phyloP scores from a whole-genome alignment of 2,888 invertebrate species.

The Girardia tigrina region DNA sequence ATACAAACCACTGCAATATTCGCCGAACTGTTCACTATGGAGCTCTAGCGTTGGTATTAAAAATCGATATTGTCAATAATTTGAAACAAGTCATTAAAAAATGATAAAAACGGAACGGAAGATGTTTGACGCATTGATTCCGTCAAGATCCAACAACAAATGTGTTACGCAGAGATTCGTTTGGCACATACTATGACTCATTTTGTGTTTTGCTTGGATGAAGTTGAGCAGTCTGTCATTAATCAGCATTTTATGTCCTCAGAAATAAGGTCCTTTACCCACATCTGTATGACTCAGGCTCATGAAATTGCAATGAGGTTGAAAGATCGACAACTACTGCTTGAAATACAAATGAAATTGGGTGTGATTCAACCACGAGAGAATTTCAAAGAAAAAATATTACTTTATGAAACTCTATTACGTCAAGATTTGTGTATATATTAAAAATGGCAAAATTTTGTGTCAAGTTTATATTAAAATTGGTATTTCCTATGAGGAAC shows the following conservation, averaged over 20 bases:
- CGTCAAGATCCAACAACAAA: background rate
- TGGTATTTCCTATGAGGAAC: conserved; percentile 31
- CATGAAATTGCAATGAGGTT: conserved; percentile 4
- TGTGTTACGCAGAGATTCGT: conserved; percentile 18
- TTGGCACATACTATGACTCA: conserved; percentile 26
- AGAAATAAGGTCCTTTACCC: conserved; percentile 13
- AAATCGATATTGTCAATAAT: background rate
- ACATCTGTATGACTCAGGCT: background rate
- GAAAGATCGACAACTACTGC: conserved; percentile 26
- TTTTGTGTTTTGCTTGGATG: conserved; percentile 29
- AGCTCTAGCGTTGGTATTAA: conserved; percentile 24
- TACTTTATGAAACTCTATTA: conserved; percentile 28
- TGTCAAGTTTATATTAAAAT: conserved; percentile 32
- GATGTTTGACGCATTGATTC: background rate
- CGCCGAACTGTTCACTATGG: conserved; percentile 30
- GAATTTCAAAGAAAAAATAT: conserved; percentile 20
- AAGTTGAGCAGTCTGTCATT: conserved; percentile 28
- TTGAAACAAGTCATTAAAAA: background rate
- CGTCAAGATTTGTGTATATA: conserved; percentile 24
- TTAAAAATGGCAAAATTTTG: conserved; percentile 21
- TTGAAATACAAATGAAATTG: conserved; percentile 28
- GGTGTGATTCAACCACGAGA: conserved; percentile 30
- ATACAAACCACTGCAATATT: conserved; percentile 23
- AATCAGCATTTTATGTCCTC: conserved; percentile 15
- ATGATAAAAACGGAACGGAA: background rate